These are phyloP conservation scores for Stenurella melanura DNA, from an alignment of 2,888 invertebrate species.

Conservation along the genomic window DNA sequence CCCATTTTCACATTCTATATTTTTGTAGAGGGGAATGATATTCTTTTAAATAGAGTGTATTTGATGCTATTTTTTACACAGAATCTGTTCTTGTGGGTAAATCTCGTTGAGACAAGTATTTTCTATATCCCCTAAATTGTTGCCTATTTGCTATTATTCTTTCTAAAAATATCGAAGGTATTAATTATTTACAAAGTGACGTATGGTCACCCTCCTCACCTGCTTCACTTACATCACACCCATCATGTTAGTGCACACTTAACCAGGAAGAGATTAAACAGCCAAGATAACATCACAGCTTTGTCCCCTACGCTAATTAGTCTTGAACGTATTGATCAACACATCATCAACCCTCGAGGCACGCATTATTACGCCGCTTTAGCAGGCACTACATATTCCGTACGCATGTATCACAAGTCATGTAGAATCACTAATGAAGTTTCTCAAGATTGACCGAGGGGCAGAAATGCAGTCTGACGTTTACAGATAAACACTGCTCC, in stretches of 20 bases:
- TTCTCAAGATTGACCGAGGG: not conserved
- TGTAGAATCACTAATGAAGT: not conserved
- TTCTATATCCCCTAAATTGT: no score
- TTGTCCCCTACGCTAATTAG: not conserved
- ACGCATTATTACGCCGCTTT: not conserved
- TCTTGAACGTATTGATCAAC: not conserved
- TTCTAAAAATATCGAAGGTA: not conserved
- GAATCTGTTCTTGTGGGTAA: no score
- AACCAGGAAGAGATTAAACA: constrained; percentile 1
- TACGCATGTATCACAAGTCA: not conserved
- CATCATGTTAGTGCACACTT: not conserved
- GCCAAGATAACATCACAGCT: constrained; percentile 7
- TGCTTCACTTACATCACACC: not conserved
- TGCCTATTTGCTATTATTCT: no score
- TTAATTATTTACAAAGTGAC: not conserved
- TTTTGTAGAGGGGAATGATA: no score
- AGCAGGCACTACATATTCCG: not conserved
- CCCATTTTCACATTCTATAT: no score
- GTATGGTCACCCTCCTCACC: not conserved
- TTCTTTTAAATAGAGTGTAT: no score
- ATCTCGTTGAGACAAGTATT: no score
- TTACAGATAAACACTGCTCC: not conserved
- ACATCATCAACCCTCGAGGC: not conserved
- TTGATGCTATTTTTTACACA: no score
- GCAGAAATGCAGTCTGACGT: not conserved